phyloP scores from a whole-genome alignment of 2,113 vertebrate genomes.

The Scalopus aquaticus region DNA sequence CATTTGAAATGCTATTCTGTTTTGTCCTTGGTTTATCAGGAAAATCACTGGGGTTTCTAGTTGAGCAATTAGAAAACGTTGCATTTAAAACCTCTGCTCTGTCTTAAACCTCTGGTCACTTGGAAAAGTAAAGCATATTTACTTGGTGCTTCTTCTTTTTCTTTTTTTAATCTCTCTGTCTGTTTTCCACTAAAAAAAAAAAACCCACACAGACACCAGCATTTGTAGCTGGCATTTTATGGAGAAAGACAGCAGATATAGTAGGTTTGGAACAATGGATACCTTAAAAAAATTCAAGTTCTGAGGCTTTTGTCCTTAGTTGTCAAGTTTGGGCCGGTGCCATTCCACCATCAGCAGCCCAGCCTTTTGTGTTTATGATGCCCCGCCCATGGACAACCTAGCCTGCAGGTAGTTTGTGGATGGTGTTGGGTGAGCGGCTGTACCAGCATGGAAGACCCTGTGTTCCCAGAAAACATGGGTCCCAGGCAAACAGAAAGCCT shows the following conservation, averaged over 20 bases:
- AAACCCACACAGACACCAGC: neutral
- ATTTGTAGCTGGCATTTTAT: conserved; percentile 16
- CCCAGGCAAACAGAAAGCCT: neutral
- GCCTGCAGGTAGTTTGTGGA: neutral
- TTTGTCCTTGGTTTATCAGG: conserved; percentile 45
- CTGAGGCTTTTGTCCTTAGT: conserved; percentile 27
- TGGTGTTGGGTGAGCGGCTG: neutral
- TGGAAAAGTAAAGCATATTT: conserved; percentile 41
- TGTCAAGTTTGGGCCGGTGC: conserved; percentile 23
- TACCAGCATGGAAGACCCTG: neutral
- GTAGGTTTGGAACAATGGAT: neutral
- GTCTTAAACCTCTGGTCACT: conserved; percentile 1
- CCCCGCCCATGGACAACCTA: neutral
- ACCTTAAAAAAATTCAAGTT: conserved; percentile 19
- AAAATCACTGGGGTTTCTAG: neutral
- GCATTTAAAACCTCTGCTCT: conserved; percentile 15
- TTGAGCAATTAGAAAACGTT: conserved; percentile 57
- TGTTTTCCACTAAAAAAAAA: neutral
- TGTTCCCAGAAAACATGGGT: conserved; percentile 1
- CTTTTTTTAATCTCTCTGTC: neutral
- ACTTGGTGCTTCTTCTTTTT: conserved; percentile 42
- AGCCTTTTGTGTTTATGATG: neutral
- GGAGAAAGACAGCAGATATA: neutral
- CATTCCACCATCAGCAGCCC: neutral
- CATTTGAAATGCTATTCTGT: conserved; percentile 20